A percentile compares a stretch with the other conserved stretches of the same genome.
These are phyloP conservation scores for Neodontobutis hainanensis DNA, from an alignment of 2,113 vertebrate species.

Conservation along the genomic window DNA sequence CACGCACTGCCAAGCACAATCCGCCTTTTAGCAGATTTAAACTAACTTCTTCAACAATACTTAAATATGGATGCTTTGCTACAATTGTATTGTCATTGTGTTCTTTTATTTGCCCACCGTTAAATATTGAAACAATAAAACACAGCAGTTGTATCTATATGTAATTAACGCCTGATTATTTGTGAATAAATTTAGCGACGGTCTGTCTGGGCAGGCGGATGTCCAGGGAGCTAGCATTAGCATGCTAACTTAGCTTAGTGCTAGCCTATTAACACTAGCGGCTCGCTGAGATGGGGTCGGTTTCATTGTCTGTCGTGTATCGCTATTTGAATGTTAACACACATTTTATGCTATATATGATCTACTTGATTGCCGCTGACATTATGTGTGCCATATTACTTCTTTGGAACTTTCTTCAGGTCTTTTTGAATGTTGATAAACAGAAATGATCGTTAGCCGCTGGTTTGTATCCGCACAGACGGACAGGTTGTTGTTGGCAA, in stretches of 20 bases:
- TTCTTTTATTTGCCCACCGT: background rate
- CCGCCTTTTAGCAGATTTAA: conserved; percentile 50
- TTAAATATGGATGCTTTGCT: conserved; percentile 30
- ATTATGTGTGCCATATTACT: background rate
- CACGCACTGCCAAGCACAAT: conserved; percentile 40
- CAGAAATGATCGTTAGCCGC: conserved; percentile 55
- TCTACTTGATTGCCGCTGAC: background rate
- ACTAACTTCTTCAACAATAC: conserved; percentile 58
- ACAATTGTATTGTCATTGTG: background rate
- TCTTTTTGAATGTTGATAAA: background rate
- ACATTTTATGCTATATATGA: conserved; percentile 13
- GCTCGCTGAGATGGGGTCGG: conserved; percentile 50
- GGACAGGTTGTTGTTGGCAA: conserved; percentile 76
- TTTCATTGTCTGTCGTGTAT: conserved; percentile 73
- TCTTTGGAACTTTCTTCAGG: background rate
- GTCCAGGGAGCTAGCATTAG: conserved; percentile 70
- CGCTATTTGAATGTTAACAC: conserved; percentile 58
- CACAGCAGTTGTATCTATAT: background rate
- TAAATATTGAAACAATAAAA: fast-evolving
- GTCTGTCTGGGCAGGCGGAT: conserved; percentile 64
- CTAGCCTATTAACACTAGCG: conserved; percentile 49
- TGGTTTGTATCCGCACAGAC: conserved; percentile 67
- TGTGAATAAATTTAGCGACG: conserved; percentile 54
- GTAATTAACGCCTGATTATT: conserved; percentile 54
- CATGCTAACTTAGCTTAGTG: conserved; percentile 65